phyloP scores from a whole-genome alignment of 92 coral and sea anemone species.

The Palythoa grandiflora region DNA sequence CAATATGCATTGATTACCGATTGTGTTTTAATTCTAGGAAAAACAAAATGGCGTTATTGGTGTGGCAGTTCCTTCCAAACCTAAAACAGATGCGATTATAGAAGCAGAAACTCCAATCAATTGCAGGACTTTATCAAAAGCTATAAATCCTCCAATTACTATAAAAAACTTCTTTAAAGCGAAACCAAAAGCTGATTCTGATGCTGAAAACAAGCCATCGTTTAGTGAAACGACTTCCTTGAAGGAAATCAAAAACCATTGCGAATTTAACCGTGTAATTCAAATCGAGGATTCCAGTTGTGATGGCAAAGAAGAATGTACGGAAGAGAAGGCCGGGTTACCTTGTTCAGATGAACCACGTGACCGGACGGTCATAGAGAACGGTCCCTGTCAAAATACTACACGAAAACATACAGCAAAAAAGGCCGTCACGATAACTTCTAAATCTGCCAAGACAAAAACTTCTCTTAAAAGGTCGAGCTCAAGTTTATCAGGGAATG shows the following conservation, averaged over 20 bases:
- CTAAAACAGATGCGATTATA: conserved; percentile 59
- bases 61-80: conserved; percentile 50
- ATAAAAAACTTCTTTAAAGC: conserved; percentile 89
- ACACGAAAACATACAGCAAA: not conserved
- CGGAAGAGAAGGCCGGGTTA: not conserved
- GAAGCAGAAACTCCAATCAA: conserved; percentile 80
- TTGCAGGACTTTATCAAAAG: conserved; percentile 78
- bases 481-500: conserved; percentile 34
- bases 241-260: conserved; percentile 11
- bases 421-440: not conserved
- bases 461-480: conserved; percentile 66
- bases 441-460: conserved; percentile 21
- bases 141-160: conserved; percentile 89
- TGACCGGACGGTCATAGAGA: conserved; percentile 11
- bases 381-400: not conserved
- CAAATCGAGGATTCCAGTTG: not conserved
- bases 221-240: not conserved
- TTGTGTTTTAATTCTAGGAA: conserved; percentile 57
- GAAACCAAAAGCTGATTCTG: conserved; percentile 18
- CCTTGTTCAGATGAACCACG: not conserved
- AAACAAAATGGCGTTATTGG: conserved; percentile 77
- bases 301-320: conserved; percentile 23
- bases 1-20: no score
- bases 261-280: conserved; percentile 1
- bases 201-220: not conserved